These are phyloP conservation scores for Channa maculata DNA, from an alignment of 2,113 vertebrate species.

Conservation along the genomic window DNA sequence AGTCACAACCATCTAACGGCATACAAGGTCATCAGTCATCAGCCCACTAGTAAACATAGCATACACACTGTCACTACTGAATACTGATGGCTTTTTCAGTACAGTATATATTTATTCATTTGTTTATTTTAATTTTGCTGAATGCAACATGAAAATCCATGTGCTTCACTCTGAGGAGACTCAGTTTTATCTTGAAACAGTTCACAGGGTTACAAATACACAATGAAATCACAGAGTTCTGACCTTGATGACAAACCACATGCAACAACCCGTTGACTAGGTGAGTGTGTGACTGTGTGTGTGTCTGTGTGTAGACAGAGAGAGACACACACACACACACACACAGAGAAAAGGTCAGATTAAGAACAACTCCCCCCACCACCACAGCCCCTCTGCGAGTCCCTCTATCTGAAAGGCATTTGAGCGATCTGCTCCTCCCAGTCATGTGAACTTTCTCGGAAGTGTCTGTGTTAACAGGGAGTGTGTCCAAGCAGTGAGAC, in stretches of 20 bases:
- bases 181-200: not conserved
- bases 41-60: not conserved
- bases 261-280: conserved; percentile 1
- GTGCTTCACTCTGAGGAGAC: not conserved
- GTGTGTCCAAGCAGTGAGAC: conserved; percentile 30
- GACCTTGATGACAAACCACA: not conserved
- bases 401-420: conserved; percentile 1
- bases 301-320: not conserved
- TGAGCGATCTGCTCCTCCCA: not conserved
- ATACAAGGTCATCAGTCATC: not conserved
- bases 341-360: not conserved
- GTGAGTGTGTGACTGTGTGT: not conserved
- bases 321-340: not conserved
- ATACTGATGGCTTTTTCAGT: too few species aligned
- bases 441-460: conserved; percentile 22
- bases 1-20: not conserved
- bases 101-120: too few species aligned
- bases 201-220: not conserved
- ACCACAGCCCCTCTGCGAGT: conserved; percentile 31
- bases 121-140: not conserved
- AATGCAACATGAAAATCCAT: not conserved
- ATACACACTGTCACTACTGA: not conserved
- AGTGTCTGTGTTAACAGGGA: conserved; percentile 10
- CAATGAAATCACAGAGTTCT: not conserved
- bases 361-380: not conserved